phyloP scores from a whole-genome alignment of 30 jellyfish, hydroid and myxozoan species.

The Clytia hemisphaerica region DNA sequence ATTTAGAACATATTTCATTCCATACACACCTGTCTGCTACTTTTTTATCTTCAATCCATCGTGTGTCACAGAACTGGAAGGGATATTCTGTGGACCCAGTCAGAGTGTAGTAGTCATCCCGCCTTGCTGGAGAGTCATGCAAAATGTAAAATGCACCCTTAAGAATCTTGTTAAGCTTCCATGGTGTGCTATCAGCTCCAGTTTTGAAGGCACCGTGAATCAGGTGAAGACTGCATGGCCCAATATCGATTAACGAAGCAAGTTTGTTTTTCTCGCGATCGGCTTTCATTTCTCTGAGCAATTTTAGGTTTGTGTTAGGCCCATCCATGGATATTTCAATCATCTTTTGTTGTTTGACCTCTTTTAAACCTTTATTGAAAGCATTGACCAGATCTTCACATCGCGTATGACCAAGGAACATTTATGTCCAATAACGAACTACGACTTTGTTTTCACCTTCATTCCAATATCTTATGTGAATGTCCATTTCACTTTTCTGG shows the following conservation, averaged over 20 bases:
- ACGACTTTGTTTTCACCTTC: neutral
- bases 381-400: neutral
- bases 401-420: neutral
- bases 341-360: neutral
- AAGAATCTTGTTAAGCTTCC: slow-evolving; percentile 1
- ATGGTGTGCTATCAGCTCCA: neutral
- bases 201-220: slow-evolving; percentile 20
- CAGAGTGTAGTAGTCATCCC: neutral
- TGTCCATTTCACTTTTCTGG: slow-evolving; percentile 3
- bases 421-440: neutral
- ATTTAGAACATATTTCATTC: too few relatives aligned
- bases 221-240: slow-evolving; percentile 9
- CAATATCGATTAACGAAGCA: neutral
- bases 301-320: neutral
- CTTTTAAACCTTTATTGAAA: neutral
- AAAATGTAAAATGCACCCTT: neutral
- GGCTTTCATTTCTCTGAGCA: neutral
- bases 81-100: slow-evolving; percentile 22
- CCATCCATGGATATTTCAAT: slow-evolving; percentile 21
- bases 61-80: slow-evolving; percentile 3
- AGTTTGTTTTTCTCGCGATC: neutral
- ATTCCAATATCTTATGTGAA: neutral
- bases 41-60: neutral
- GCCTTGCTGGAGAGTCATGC: slow-evolving; percentile 18
- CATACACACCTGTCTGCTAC: neutral